A percentile compares a stretch with the other conserved stretches of the same genome.
These are phyloP conservation scores for Salmo trutta DNA, from an alignment of 2,797 vertebrate genomes.

Conservation along the genomic window DNA sequence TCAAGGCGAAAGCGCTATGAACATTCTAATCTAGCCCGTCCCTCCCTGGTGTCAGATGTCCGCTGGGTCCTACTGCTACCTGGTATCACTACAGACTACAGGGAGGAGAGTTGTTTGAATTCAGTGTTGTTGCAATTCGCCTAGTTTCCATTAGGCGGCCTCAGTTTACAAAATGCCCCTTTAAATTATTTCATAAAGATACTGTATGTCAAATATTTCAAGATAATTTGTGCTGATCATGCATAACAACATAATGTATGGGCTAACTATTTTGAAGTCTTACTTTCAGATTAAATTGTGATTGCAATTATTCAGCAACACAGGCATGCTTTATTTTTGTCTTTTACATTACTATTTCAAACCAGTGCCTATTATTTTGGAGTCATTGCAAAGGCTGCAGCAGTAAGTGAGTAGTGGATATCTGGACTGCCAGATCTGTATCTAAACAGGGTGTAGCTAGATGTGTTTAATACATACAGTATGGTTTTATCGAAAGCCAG, in stretches of 20 bases:
- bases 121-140: no score
- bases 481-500: constrained; percentile 3
- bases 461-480: constrained; percentile 30
- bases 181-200: no score
- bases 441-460: constrained; percentile 6
- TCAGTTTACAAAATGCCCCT: no score
- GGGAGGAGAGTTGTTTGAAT: no score
- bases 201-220: no score
- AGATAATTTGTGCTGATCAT: no score
- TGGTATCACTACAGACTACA: constrained; percentile 67
- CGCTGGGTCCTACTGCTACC: constrained; percentile 85
- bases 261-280: no score
- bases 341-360: not conserved
- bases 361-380: not conserved
- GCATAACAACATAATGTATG: no score
- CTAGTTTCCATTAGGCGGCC: no score
- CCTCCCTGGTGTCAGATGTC: constrained; percentile 74
- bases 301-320: not conserved
- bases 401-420: not conserved
- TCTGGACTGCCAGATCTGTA: constrained; percentile 13
- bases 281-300: not conserved
- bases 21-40: not conserved
- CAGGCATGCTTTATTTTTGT: not conserved
- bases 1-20: not conserved
- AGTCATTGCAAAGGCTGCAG: not conserved